Evolutionary conservation across 2,797 vertebrate species (phyloP).

Genomic region (Crenuchus spilurus): DNA sequence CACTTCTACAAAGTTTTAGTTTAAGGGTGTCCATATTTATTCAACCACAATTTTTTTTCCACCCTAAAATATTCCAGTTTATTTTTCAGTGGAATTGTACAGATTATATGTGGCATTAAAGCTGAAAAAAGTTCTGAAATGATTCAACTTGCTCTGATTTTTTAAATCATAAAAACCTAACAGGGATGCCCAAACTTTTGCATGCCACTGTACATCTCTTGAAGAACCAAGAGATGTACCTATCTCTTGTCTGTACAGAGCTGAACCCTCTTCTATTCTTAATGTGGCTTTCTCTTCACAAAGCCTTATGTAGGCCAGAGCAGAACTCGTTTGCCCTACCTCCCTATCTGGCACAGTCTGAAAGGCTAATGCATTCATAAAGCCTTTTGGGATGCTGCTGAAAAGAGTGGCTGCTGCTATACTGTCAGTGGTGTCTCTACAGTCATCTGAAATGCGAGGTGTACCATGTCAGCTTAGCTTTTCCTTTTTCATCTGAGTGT

Average conservation of each 20-base stretch:
- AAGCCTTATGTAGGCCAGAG: constrained; percentile 68
- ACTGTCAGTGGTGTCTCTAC: not conserved
- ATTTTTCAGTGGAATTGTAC: too few species aligned
- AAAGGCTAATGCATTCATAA: constrained; percentile 19
- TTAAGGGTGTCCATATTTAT: too few species aligned
- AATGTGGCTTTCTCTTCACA: constrained; percentile 8
- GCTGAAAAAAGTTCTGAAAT: too few species aligned
- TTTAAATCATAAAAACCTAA: too few species aligned
- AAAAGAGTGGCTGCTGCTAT: not conserved
- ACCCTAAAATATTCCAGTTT: too few species aligned
- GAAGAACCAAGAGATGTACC: not conserved
- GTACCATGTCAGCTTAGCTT: not conserved
- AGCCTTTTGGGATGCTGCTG: not conserved
- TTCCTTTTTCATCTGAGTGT: not conserved
- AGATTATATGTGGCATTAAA: too few species aligned
- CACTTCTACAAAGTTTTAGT: too few species aligned
- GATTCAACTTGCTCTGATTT: too few species aligned
- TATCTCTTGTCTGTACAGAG: not conserved
- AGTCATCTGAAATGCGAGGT: not conserved
- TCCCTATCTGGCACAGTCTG: constrained; percentile 2
- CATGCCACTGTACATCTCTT: too few species aligned
- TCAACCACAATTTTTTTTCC: too few species aligned
- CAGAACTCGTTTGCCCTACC: constrained; percentile 42
- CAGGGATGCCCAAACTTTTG: too few species aligned
- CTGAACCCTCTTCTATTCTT: not conserved